A percentile compares a stretch with the other conserved stretches of the same genome.
These are phyloP conservation scores for Hipparchia semele DNA, from an alignment of 2,888 invertebrate genomes.

Conservation along the genomic window DNA sequence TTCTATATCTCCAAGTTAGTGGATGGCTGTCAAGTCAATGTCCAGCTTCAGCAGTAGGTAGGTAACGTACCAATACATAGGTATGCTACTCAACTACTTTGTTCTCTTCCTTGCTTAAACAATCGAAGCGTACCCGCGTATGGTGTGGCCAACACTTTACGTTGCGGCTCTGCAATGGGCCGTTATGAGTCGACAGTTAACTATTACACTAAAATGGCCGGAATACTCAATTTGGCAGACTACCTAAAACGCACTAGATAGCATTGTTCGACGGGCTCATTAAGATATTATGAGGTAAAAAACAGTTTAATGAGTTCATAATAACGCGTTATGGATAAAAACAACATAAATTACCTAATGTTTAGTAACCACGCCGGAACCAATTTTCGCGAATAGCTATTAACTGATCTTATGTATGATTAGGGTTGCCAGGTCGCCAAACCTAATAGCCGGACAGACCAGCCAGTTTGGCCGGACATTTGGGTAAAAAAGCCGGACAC, in stretches of 20 bases:
- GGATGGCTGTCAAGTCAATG: no score
- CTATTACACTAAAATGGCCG: not conserved
- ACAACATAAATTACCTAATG: not conserved
- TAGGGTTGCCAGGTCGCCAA: no score
- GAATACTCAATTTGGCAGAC: constrained; percentile 5
- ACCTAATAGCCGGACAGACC: no score
- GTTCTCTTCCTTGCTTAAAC: not conserved
- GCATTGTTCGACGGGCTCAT: not conserved
- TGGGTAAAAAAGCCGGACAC: no score
- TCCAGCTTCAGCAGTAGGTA: no score
- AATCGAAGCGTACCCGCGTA: not conserved
- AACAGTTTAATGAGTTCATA: not conserved
- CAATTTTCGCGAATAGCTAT: no score
- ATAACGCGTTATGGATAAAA: not conserved
- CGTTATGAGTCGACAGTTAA: constrained; percentile 9
- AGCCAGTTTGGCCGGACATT: no score
- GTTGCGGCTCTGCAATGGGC: not conserved
- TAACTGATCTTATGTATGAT: no score
- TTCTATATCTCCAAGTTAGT: no score
- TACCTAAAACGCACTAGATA: not conserved
- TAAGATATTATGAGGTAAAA: constrained; percentile 5
- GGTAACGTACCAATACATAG: no score
- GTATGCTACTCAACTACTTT: no score
- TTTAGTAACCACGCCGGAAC: no score
- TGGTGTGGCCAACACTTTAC: not conserved